Conservation (phyloP, 2,113 vertebrate species). For the Mirounga angustirostris region DNA sequence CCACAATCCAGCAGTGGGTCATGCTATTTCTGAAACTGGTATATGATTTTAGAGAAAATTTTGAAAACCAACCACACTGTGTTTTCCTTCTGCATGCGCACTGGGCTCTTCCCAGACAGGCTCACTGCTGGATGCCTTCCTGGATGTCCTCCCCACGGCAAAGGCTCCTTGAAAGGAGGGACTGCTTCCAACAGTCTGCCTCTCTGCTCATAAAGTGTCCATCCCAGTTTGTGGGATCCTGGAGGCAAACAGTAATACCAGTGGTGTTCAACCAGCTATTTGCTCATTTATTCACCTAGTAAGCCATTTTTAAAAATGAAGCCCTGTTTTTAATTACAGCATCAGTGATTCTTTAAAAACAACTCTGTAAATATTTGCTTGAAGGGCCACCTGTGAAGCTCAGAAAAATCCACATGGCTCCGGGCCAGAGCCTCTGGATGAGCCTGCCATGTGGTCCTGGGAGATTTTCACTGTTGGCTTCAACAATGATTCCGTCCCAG, state of each 20-base stretch:
- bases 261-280: rapidly evolving
- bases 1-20: rapidly evolving
- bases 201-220: not conserved
- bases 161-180: not conserved
- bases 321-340: not conserved
- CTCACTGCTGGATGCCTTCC: not conserved
- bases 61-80: not conserved
- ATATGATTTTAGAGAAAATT: not conserved
- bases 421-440: not conserved
- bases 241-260: no score
- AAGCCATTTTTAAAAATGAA: not conserved
- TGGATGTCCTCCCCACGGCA: no score
- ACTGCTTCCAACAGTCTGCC: no score
- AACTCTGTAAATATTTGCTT: not conserved
- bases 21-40: not conserved
- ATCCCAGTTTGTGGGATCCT: rapidly evolving
- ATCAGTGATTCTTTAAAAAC: not conserved
- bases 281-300: not conserved
- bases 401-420: not conserved
- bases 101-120: not conserved
- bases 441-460: not conserved
- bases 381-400: not conserved
- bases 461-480: not conserved
- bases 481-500: no score
- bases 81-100: not conserved